Base-by-base conservation (phyloP, 35 echinoderm and acorn worm species). In the Ophiothrix spiculata region DNA sequence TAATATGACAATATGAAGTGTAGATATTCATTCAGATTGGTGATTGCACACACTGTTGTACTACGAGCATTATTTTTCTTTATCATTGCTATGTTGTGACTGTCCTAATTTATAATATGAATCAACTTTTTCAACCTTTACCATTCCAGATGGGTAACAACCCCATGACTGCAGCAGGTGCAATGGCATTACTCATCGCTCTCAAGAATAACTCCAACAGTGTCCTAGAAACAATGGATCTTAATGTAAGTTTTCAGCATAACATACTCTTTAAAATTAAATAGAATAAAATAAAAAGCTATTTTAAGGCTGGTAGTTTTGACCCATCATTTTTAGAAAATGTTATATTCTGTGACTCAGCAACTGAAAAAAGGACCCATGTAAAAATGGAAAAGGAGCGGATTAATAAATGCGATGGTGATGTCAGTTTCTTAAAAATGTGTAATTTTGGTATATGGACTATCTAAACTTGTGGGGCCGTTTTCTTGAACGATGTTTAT, bases 121-220 rank as follows among this genome's bases (percentile, higher is more conserved):
- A 63, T 64, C 25, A 81, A 63, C 13, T 36, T 35, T 23, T 31
- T 37, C 83, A 33, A 39, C 1, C 19, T 41, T 64, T 87, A 25
- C 75, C 42, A 29, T 36, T 80, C 35, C 81, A 98, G 95, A 56
- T 98, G 63, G 92, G 92, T 35, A 34, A 88, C 32, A 98, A 98
- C 75, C 95, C 95, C 10, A 80, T 98, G 0, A 98, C 95, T 35
- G 95, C 95, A 35, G 91, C 95, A 35, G 95, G 95, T 69, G 95
- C 95, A 19, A 93, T 94, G 86, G 89, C 95, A 14, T 37, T 98
- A 37, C 77, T 98, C 37, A 2, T 94, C 37, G 91, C 92, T 33
- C 77, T 98, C n/a, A 84, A 91, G 40, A 91, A 88, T 73, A 98
- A 98, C 60, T 40, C 86, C 21, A 93, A 98, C 49, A 89, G 85